Conservation (phyloP, 2,113 vertebrate species). For the Tiliqua scincoides region DNA sequence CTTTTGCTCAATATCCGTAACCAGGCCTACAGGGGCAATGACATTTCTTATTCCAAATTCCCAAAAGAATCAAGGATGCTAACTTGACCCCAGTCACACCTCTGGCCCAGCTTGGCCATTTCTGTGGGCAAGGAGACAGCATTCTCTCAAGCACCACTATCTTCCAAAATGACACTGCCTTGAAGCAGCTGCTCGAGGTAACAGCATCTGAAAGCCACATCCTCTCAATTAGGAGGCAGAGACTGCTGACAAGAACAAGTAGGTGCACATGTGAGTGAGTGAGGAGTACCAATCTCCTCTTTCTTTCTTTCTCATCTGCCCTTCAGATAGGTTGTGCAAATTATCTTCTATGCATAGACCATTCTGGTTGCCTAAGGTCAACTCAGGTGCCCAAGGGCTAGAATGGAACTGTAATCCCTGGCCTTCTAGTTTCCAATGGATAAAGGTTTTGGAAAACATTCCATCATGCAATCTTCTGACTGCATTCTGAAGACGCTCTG, state of each 20-base stretch:
- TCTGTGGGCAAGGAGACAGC: not conserved
- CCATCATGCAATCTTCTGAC: too few species aligned
- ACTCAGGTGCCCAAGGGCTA: not conserved
- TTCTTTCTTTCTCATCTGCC: not conserved
- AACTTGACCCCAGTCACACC: not conserved
- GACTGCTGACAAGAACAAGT: too few species aligned
- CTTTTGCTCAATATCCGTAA: not conserved
- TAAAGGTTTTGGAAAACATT: not conserved
- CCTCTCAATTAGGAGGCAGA: too few species aligned
- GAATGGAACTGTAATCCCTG: not conserved
- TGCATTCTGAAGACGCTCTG: not conserved
- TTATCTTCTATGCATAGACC: not conserved
- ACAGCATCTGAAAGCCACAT: too few species aligned
- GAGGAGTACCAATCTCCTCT: not conserved
- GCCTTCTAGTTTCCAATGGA: not conserved
- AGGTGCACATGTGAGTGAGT: too few species aligned
- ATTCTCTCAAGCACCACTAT: too few species aligned
- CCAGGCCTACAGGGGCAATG: not conserved
- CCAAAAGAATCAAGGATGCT: not conserved
- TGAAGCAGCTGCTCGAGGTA: too few species aligned
- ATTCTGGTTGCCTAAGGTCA: not conserved
- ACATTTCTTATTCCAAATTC: too few species aligned
- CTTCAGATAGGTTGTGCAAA: not conserved
- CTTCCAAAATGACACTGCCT: too few species aligned
- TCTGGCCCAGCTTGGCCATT: not conserved